Conservation (phyloP, 2,113 vertebrate species). For the Buteo buteo region DNA sequence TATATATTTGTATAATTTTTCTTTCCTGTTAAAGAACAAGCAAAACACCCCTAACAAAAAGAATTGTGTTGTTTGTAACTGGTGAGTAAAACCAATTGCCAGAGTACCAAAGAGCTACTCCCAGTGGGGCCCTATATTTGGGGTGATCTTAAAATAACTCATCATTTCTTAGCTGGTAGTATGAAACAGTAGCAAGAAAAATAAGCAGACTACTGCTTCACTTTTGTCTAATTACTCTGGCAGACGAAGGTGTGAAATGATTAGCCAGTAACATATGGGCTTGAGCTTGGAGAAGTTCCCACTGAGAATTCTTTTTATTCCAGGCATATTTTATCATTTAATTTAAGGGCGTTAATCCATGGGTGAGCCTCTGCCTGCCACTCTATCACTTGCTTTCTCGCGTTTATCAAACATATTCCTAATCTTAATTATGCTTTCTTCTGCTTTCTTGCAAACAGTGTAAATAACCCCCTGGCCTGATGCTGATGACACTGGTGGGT, state of each 20-base stretch:
- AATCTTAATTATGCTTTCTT: neutral
- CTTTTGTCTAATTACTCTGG: conserved; percentile 56
- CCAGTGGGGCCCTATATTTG: neutral
- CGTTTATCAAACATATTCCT: neutral
- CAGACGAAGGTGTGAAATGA: conserved; percentile 53
- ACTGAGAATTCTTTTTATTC: conserved; percentile 14
- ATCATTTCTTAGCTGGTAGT: neutral
- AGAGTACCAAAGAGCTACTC: neutral
- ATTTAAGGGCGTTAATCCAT: conserved; percentile 35
- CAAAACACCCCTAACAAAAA: neutral
- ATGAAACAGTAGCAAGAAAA: conserved; percentile 19
- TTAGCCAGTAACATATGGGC: conserved; percentile 61
- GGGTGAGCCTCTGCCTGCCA: neutral
- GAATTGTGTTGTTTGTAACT: neutral
- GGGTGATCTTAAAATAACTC: neutral
- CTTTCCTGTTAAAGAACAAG: neutral
- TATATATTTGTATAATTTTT: neutral
- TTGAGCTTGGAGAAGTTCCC: conserved; percentile 45
- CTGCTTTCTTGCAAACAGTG: neutral
- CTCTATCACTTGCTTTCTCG: neutral
- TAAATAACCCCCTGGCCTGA: neutral
- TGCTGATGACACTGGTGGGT: neutral
- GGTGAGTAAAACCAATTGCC: neutral
- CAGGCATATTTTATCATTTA: conserved; percentile 56
- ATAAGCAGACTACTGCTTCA: neutral